These are phyloP conservation scores for Phaetusa simplex DNA, from an alignment of 2,113 vertebrate genomes.

Conservation along the genomic window DNA sequence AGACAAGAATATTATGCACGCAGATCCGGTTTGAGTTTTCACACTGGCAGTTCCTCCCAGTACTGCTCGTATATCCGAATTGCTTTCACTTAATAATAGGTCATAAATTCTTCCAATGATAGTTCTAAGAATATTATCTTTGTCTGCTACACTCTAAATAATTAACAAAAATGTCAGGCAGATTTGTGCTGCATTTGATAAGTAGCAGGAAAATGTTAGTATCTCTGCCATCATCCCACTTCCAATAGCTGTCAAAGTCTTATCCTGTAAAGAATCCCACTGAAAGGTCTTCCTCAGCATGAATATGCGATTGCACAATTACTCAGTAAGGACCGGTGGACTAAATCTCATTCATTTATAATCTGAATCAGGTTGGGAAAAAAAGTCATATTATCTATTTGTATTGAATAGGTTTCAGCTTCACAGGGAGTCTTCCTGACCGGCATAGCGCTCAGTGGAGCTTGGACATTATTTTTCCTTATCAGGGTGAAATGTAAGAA, in stretches of 20 bases:
- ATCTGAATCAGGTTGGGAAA: neutral
- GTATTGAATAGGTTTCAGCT: neutral
- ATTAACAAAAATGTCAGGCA: neutral
- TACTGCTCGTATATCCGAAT: neutral
- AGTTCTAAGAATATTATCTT: neutral
- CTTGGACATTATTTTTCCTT: neutral
- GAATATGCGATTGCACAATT: neutral
- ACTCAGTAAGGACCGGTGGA: neutral
- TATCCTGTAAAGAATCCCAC: neutral
- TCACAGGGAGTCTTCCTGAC: neutral
- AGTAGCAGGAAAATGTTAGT: neutral
- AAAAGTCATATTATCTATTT: neutral
- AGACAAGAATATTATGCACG: neutral
- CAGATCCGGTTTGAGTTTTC: conserved; percentile 23
- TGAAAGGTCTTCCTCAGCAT: neutral
- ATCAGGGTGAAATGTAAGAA: neutral
- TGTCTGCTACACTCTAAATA: neutral
- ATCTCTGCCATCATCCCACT: neutral
- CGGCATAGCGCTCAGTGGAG: neutral
- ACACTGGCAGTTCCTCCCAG: neutral
- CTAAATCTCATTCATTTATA: neutral
- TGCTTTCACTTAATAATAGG: neutral
- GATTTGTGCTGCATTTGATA: neutral
- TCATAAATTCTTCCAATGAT: neutral
- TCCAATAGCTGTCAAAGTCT: neutral